A percentile compares a stretch with the other conserved stretches of the same genome.
These are phyloP conservation scores for Pantala flavescens DNA, from an alignment of 1,140 invertebrate genomes.

Conservation along the genomic window DNA sequence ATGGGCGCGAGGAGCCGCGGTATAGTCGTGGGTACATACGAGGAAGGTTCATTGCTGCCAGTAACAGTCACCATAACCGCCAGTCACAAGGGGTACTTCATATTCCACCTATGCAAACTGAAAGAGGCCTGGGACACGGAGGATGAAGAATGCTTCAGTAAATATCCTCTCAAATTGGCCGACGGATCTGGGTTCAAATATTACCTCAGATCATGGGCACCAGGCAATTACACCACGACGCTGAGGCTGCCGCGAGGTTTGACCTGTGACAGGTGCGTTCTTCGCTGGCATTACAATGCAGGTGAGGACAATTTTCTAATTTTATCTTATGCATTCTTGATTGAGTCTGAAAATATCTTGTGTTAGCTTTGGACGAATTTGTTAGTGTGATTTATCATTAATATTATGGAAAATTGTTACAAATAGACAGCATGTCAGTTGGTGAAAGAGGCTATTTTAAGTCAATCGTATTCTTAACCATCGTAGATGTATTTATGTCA, in stretches of 20 bases:
- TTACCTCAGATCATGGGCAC: conserved; percentile 23
- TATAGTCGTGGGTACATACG: conserved; percentile 33
- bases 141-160: conserved; percentile 12
- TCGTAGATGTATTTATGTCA: too few relatives aligned
- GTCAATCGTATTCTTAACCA: too few relatives aligned
- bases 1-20: conserved; percentile 40
- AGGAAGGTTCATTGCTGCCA: conserved; percentile 30
- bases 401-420: too few relatives aligned
- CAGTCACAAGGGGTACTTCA: conserved; percentile 44
- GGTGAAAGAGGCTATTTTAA: too few relatives aligned
- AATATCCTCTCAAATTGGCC: conserved; percentile 3
- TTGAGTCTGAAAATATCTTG: too few relatives aligned
- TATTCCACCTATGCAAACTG: conserved; percentile 42
- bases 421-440: too few relatives aligned
- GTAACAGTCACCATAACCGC: conserved; percentile 39
- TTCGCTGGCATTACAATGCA: conserved; percentile 25
- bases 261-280: conserved; percentile 24
- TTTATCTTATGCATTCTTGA: too few relatives aligned
- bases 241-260: conserved; percentile 22
- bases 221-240: background rate
- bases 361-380: too few relatives aligned
- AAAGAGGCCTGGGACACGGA: background rate
- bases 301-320: conserved; percentile 17
- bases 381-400: too few relatives aligned
- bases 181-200: conserved; percentile 20